Evolutionary conservation across 2,113 vertebrate genomes (phyloP), one percentile per base, ranked within the genome.

Genomic region (Dendrocopos noguchii): DNA sequence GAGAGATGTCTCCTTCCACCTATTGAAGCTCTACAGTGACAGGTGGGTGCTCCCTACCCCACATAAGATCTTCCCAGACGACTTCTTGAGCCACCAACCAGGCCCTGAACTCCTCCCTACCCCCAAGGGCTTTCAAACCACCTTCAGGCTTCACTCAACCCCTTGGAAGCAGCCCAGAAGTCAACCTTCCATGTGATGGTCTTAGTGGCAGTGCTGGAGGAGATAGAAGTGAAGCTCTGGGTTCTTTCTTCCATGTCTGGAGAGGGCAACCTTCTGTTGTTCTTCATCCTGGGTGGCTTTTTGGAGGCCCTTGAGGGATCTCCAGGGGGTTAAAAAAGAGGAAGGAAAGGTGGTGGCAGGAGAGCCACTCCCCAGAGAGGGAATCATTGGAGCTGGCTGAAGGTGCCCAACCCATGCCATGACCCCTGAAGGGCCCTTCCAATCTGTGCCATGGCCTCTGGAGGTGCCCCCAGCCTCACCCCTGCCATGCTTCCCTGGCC

Each of bases 21-120:
- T 99, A 78, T 96, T 99, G 25, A 99, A 99, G 89, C 99, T 99
- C 63, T 99, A 99, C 98, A 99, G 99, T 6, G 98, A 99, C 97
- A 98, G 99, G 99, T 99, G 81, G 88, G n/a, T n/a, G 31, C n/a
- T 2, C 17, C 25, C 34, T 9, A 15, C 44, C 15, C 46, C 31
- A 15, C 42, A 5, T 44, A 10, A 1, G 12, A 9, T 31, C 14
- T 18, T 1, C 18, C 39, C 6, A 66, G 33, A 12, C 13, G 34
- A 9, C 60, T 5, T 1, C 22, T 4, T 4, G 3, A 3, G 61
- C 9, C 18, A 15, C 12, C 14, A 7, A 11, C 50, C 22, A 24
- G 12, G 50, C 50, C 50, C 50, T 52, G 22, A 52, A 16, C 16
- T 28, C 15, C 16, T 75, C 44, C 44, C 21, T 19, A 39, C 7